Base-by-base conservation (phyloP, 1,140 invertebrate genomes). In the Cardiocondyla obscurior region DNA sequence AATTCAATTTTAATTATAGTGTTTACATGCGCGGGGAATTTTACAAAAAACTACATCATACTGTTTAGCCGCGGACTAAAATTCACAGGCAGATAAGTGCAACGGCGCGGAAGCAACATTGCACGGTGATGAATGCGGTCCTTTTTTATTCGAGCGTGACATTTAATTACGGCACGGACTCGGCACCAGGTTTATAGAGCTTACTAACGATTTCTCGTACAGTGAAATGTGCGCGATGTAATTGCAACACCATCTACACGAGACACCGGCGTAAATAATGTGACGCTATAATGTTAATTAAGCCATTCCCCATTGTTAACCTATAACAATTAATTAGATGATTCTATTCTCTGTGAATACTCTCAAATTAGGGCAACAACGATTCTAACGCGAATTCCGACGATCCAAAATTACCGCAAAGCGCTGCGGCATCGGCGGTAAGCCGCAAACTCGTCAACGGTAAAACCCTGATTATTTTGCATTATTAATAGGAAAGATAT, bases 91-190 rank as follows among this genome's bases (percentile, higher is more conserved):
- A 74, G 67, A 70, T 53, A 79, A 53, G 49, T 58, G 39, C 53
- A 81, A 81, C 77, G 28, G 14, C 16, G 36, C 36, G 67, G 12
- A 57, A 74, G 22, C 28, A 44, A 46, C 51, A 74, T 81, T 28
- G 28, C 28, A 12, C 39, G 53, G 10, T 74, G 55, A 81, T 74
- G 53, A 58, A 74, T 46, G 39, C 39, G 51, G 8, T 57, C 2
- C 62, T 58, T 70, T 58, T 81, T 72, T 81, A 60, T 74, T 60
- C 67, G 14, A 58, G 39, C 67, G 30, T 73, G 65, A 73, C 65
- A 81, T 70, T 81, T 73, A 81, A 58, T 81, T 72, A 72, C 28
- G 36, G 28, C 10, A 58, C 39, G 14, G 30, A 46, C 39, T 74
- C 65, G 42, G 44, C 30, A 8, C 16, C 49, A 53, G 49, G 16